Evolutionary conservation across 2,888 invertebrate genomes (phyloP).

Genomic region (Cantharis lateralis): DNA sequence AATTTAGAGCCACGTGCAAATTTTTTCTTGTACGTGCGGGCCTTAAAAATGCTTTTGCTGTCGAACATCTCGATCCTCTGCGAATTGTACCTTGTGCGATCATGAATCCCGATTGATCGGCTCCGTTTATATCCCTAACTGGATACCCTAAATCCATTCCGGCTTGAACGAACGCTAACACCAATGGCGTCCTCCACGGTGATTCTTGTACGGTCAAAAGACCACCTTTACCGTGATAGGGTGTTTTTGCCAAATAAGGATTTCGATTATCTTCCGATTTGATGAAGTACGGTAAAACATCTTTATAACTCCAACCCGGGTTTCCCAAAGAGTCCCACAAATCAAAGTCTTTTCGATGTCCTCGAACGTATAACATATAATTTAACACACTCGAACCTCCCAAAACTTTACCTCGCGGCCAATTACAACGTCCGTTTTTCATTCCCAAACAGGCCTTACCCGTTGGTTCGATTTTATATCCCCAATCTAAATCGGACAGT

Average conservation of each 20-base stretch:
- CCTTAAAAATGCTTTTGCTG: slow-evolving; percentile 84
- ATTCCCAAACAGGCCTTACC: slow-evolving; percentile 81
- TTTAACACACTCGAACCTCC: slow-evolving; percentile 88
- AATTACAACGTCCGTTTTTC: slow-evolving; percentile 81
- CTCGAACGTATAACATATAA: slow-evolving; percentile 89
- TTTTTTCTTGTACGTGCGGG: slow-evolving; percentile 77
- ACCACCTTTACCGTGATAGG: slow-evolving; percentile 75
- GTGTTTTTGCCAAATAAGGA: slow-evolving; percentile 74
- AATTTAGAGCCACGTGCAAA: slow-evolving; percentile 79
- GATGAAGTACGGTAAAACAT: slow-evolving; percentile 85
- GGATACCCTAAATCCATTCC: slow-evolving; percentile 83
- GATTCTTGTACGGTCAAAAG: slow-evolving; percentile 80
- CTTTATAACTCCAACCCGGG: slow-evolving; percentile 84
- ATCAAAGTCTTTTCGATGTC: slow-evolving; percentile 81
- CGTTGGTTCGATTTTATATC: slow-evolving; percentile 86
- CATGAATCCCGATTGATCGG: slow-evolving; percentile 82
- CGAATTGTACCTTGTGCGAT: slow-evolving; percentile 83
- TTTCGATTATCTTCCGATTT: slow-evolving; percentile 89
- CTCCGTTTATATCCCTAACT: slow-evolving; percentile 82
- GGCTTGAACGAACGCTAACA: slow-evolving; percentile 81
- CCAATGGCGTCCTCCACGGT: slow-evolving; percentile 82
- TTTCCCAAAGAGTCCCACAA: slow-evolving; percentile 85
- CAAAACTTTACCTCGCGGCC: slow-evolving; percentile 88
- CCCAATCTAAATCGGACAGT: slow-evolving; percentile 85
- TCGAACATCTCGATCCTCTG: slow-evolving; percentile 82